Percentiles rank a stretch among this genome's conserved stretches.
Conservation (phyloP, 2,888 invertebrate genomes). For the Pedicia rivosa region DNA sequence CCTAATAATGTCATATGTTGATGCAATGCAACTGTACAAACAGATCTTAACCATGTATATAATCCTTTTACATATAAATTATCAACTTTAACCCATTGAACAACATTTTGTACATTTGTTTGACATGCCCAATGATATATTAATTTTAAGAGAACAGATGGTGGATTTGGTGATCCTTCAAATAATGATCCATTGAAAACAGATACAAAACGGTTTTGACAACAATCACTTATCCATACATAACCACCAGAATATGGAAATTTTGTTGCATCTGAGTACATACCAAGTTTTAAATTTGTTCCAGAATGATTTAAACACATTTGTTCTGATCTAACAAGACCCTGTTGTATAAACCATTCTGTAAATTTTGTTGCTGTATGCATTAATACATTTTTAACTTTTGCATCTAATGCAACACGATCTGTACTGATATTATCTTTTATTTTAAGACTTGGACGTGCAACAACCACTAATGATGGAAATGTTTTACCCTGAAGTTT, state of each 20-base stretch:
- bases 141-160: conserved; percentile 64
- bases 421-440: conserved; percentile 45
- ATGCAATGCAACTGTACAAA: conserved; percentile 67
- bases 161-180: conserved; percentile 71
- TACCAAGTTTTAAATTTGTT: conserved; percentile 56
- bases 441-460: conserved; percentile 58
- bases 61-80: conserved; percentile 48
- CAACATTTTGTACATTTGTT: conserved; percentile 74
- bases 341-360: conserved; percentile 80
- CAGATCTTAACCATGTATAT: conserved; percentile 55
- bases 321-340: conserved; percentile 64
- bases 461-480: conserved; percentile 71
- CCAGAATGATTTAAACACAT: conserved; percentile 52
- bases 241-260: conserved; percentile 82
- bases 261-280: conserved; percentile 72
- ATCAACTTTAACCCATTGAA: conserved; percentile 74
- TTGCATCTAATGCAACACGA: conserved; percentile 49
- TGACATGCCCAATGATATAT: conserved; percentile 88
- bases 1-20: conserved; percentile 60
- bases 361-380: conserved; percentile 71
- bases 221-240: conserved; percentile 82
- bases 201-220: conserved; percentile 69
- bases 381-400: conserved; percentile 69
- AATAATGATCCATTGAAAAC: conserved; percentile 78
- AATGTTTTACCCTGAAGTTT: conserved; percentile 66